These are phyloP conservation scores for Chionomys nivalis DNA, from an alignment of 2,113 vertebrate genomes.

Conservation along the genomic window DNA sequence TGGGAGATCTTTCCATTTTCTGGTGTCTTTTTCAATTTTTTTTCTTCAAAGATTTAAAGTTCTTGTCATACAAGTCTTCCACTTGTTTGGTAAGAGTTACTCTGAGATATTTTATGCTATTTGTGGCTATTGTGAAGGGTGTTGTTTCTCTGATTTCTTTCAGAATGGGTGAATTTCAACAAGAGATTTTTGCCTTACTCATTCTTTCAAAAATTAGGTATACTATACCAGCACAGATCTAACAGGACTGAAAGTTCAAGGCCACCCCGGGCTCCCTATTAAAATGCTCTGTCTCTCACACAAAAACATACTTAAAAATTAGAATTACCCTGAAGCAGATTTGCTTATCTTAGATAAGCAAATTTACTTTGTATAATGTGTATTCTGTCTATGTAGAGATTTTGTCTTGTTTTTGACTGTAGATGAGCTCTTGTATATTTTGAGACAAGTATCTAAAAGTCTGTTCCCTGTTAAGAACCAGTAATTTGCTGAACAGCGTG, in stretches of 20 bases:
- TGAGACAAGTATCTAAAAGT: not conserved
- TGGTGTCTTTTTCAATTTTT: too few species aligned
- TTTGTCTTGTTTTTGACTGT: conserved; percentile 14
- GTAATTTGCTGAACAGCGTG: not conserved
- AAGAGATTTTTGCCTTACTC: conserved; percentile 15
- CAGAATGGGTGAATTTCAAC: conserved; percentile 50
- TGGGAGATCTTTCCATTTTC: too few species aligned
- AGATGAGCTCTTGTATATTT: not conserved
- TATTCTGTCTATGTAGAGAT: conserved; percentile 38
- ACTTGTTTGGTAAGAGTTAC: too few species aligned
- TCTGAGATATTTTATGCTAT: too few species aligned
- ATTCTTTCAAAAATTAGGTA: not conserved
- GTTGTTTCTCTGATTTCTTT: too few species aligned
- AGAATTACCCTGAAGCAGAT: not conserved
- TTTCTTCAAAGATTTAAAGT: too few species aligned
- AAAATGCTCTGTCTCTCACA: not conserved
- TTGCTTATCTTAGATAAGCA: not conserved
- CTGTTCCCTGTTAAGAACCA: not conserved
- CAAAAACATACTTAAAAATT: not conserved
- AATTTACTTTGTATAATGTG: conserved; percentile 1
- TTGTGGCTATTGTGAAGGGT: too few species aligned
- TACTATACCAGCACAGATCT: not conserved
- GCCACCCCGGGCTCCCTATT: not conserved
- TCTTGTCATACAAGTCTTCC: too few species aligned
- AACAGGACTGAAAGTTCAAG: not conserved